Conservation (phyloP, 2,113 vertebrate species). For the Gopherus evgoodei region DNA sequence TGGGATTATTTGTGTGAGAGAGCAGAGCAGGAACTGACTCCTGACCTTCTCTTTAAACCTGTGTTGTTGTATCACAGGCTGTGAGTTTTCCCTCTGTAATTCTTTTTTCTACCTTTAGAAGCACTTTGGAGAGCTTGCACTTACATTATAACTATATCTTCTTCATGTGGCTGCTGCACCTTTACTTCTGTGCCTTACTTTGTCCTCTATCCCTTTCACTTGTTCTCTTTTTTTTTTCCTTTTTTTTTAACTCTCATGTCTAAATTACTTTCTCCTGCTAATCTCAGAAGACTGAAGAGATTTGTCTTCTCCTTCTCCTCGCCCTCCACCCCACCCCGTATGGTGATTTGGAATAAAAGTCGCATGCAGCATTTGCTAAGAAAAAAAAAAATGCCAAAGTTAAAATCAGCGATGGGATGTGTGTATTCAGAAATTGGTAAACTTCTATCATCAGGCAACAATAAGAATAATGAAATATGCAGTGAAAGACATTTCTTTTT, state of each 20-base stretch:
- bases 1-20: neutral
- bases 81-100: neutral
- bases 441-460: neutral
- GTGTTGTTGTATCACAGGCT: neutral
- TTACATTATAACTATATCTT: neutral
- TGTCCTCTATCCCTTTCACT: constrained; percentile 20
- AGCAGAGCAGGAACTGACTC: neutral
- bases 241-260: neutral
- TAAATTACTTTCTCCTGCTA: constrained; percentile 3
- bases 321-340: accelerated
- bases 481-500: constrained; percentile 17
- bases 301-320: neutral
- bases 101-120: neutral
- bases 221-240: neutral
- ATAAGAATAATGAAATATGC: constrained; percentile 20
- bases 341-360: neutral
- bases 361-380: neutral
- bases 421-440: constrained; percentile 40
- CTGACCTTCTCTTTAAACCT: neutral
- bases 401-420: neutral
- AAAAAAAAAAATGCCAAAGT: constrained; percentile 11
- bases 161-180: neutral
- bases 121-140: accelerated
- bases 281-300: neutral
- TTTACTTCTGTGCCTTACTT: accelerated